Conservation (phyloP, 2,888 invertebrate species). For the Fabriciana adippe region DNA sequence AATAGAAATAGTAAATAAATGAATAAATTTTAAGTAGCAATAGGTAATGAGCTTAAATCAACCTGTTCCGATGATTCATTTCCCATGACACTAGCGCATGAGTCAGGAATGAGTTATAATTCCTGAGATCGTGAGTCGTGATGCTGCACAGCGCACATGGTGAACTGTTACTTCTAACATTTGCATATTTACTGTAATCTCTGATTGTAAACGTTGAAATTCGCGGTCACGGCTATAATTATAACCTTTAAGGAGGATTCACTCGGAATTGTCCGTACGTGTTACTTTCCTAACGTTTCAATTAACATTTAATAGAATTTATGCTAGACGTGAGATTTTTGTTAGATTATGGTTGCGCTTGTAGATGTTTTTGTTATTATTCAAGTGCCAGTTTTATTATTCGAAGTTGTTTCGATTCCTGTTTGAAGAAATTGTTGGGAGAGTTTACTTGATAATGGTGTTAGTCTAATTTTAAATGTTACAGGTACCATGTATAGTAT, state of each 20-base stretch:
- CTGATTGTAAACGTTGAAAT: conserved; percentile 34
- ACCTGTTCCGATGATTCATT: conserved; percentile 44
- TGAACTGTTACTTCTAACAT: conserved; percentile 33
- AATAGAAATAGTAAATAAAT: neutral
- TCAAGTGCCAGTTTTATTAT: too few relatives aligned
- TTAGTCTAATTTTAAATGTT: too few relatives aligned
- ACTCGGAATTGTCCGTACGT: neutral
- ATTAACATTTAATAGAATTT: neutral
- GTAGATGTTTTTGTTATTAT: too few relatives aligned
- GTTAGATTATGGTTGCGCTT: too few relatives aligned
- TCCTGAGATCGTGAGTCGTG: conserved; percentile 49
- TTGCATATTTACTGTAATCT: conserved; percentile 40
- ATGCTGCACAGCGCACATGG: conserved; percentile 41
- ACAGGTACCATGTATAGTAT: too few relatives aligned
- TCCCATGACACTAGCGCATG: conserved; percentile 47
- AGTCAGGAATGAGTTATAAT: conserved; percentile 48
- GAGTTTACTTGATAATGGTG: too few relatives aligned
- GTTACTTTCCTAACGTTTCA: neutral
- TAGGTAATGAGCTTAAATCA: conserved; percentile 26
- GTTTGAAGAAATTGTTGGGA: too few relatives aligned
- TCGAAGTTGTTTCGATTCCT: too few relatives aligned
- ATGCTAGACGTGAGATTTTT: too few relatives aligned
- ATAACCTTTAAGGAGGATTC: conserved; percentile 18
- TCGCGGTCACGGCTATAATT: conserved; percentile 30
- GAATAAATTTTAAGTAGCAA: conserved; percentile 16